Percentiles rank a stretch among this genome's conserved stretches.
phyloP scores from a whole-genome alignment of 1,140 invertebrate species.

The Periplaneta americana region DNA sequence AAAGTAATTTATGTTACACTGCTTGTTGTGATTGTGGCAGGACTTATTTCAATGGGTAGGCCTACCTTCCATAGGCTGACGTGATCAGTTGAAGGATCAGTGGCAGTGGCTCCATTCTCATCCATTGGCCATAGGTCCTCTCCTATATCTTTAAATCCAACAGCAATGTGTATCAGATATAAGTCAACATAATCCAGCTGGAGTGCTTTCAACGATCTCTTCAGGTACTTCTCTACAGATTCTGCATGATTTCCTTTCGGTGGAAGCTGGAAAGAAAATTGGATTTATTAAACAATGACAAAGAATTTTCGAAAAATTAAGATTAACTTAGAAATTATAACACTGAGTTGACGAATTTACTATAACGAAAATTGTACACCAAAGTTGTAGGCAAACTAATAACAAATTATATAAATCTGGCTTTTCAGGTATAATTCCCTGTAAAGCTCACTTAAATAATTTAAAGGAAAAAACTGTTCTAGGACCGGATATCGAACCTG shows the following conservation, averaged over 20 bases:
- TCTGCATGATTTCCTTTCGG: conserved; percentile 54
- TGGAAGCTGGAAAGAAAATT: conserved; percentile 4
- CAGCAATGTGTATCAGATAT: conserved; percentile 78
- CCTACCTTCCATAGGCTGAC: conserved; percentile 66
- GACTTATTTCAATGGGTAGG: not conserved
- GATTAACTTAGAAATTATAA: too few relatives aligned
- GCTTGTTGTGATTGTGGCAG: not conserved
- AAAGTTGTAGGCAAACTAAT: too few relatives aligned
- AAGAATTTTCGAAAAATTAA: too few relatives aligned
- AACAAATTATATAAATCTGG: too few relatives aligned
- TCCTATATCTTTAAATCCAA: conserved; percentile 47
- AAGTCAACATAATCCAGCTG: conserved; percentile 77
- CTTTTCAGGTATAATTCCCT: too few relatives aligned
- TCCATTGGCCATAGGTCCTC: conserved; percentile 26
- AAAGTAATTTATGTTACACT: not conserved
- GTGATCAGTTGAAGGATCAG: conserved; percentile 64
- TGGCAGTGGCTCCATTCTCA: conserved; percentile 52
- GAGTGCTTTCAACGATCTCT: conserved; percentile 62
- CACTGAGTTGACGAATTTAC: too few relatives aligned
- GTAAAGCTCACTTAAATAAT: too few relatives aligned
- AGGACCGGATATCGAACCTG: too few relatives aligned
- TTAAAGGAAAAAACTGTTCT: too few relatives aligned
- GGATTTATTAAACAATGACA: conserved; percentile 39
- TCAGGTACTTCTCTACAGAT: conserved; percentile 66
- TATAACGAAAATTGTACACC: too few relatives aligned